These are phyloP conservation scores for Drosophila paulistorum DNA, from an alignment of 1,140 invertebrate species.

Conservation along the genomic window DNA sequence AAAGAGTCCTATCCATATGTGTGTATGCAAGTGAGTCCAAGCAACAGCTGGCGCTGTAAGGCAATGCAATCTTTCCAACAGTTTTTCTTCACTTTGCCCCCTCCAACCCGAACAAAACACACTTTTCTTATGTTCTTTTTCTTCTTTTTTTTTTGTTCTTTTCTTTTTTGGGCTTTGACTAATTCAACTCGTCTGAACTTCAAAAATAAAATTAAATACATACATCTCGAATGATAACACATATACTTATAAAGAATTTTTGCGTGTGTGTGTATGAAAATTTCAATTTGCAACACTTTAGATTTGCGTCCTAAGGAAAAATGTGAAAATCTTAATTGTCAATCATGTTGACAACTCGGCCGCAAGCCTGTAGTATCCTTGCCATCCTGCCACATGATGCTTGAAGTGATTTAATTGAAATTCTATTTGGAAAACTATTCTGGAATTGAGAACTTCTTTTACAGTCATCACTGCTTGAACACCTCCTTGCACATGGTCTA, in stretches of 20 bases:
- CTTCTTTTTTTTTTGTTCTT: neutral
- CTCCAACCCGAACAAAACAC: neutral
- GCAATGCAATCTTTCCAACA: constrained; percentile 62
- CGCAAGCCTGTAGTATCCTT: constrained; percentile 1
- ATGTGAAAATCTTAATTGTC: constrained; percentile 37
- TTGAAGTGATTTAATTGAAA: constrained; percentile 63
- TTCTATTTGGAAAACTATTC: constrained; percentile 45
- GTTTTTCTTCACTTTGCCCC: neutral
- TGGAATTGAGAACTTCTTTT: constrained; percentile 6
- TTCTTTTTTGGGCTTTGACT: neutral
- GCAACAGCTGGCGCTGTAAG: constrained; percentile 50
- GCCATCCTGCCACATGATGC: constrained; percentile 10
- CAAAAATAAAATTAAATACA: constrained; percentile 68
- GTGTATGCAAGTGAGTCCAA: constrained; percentile 31
- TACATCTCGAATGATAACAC: constrained; percentile 49
- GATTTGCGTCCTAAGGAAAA: constrained; percentile 30
- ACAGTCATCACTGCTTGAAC: neutral
- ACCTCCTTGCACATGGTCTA: neutral
- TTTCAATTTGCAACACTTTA: constrained; percentile 13
- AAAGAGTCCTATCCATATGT: constrained; percentile 39
- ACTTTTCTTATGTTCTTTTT: neutral
- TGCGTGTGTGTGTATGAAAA: neutral
- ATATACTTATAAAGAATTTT: constrained; percentile 23
- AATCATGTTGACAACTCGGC: constrained; percentile 25
- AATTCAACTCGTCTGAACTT: constrained; percentile 26